A percentile compares a stretch with the other conserved stretches of the same genome.
Conservation (phyloP, 2,797 vertebrate genomes). For the Megalops cyprinoides region DNA sequence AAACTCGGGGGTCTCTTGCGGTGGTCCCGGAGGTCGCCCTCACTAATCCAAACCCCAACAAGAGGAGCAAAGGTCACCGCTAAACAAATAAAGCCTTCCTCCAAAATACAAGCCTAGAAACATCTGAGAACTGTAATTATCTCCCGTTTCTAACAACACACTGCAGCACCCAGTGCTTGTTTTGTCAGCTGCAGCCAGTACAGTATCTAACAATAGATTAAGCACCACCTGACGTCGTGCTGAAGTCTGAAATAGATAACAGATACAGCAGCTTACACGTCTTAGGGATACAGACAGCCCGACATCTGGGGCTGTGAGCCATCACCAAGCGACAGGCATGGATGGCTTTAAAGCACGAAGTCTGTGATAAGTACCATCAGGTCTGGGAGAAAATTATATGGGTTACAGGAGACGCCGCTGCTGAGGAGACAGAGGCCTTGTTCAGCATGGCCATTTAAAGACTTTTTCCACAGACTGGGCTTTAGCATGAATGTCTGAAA, state of each 20-base stretch:
- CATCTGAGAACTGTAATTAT: slow-evolving; percentile 15
- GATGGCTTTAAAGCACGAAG: not conserved
- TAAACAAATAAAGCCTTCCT: slow-evolving; percentile 10
- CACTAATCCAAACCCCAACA: slow-evolving; percentile 3
- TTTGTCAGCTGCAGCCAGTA: slow-evolving; percentile 22
- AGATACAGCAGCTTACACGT: not conserved
- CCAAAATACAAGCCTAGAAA: slow-evolving; percentile 17
- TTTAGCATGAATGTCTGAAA: not conserved
- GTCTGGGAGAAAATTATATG: slow-evolving; percentile 11
- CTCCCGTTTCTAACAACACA: slow-evolving; percentile 19
- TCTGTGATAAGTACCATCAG: not conserved
- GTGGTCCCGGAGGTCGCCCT: not conserved
- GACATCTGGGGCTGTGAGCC: not conserved
- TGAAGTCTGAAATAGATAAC: not conserved
- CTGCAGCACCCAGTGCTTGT: not conserved
- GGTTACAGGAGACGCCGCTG: not conserved
- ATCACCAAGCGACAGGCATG: not conserved
- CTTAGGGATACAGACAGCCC: slow-evolving; percentile 9
- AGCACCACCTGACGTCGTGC: slow-evolving; percentile 1
- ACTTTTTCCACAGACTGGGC: not conserved
- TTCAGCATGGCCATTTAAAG: slow-evolving; percentile 2
- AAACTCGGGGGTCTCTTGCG: not conserved
- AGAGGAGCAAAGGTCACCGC: not conserved
- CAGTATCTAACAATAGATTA: slow-evolving; percentile 1
- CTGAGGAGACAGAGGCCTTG: not conserved